Conservation (phyloP, 2,888 invertebrate genomes). For the Tubulanus polymorphus region DNA sequence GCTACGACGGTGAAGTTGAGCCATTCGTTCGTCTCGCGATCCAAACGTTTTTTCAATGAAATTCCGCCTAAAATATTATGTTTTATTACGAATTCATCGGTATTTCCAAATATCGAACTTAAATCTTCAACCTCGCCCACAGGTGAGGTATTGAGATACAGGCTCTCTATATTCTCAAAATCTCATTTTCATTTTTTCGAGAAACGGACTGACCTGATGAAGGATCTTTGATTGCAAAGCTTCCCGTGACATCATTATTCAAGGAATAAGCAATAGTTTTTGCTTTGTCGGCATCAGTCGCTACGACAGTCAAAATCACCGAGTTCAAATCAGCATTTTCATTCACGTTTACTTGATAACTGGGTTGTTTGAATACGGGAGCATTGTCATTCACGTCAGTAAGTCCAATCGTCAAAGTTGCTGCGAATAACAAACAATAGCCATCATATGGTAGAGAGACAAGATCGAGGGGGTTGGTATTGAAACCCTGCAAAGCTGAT, state of each 20-base stretch:
- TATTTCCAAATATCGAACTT: no score
- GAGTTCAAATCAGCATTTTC: conserved; percentile 28
- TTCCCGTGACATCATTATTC: conserved; percentile 15
- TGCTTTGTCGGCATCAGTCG: conserved; percentile 32
- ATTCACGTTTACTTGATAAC: conserved; percentile 24
- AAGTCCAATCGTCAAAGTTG: conserved; percentile 29
- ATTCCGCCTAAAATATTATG: conserved; percentile 27
- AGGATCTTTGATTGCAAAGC: conserved; percentile 21
- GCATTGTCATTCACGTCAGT: conserved; percentile 38
- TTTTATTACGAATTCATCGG: background rate
- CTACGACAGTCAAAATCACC: conserved; percentile 30
- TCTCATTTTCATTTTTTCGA: no score
- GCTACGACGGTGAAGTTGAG: conserved; percentile 34
- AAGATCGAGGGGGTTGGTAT: no score
- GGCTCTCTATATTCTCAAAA: no score
- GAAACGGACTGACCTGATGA: background rate
- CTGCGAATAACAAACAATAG: conserved; percentile 24
- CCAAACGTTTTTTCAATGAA: conserved; percentile 59
- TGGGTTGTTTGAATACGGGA: conserved; percentile 30
- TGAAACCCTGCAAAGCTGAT: no score
- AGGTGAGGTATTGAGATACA: no score
- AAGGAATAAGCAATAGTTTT: conserved; percentile 28
- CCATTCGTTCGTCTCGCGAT: conserved; percentile 50
- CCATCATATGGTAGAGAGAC: no score
- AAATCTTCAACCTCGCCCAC: no score